Evolutionary conservation across 2,113 vertebrate species (phyloP), one percentile per base, ranked within the genome.

Genomic region (Festucalex cinctus): DNA sequence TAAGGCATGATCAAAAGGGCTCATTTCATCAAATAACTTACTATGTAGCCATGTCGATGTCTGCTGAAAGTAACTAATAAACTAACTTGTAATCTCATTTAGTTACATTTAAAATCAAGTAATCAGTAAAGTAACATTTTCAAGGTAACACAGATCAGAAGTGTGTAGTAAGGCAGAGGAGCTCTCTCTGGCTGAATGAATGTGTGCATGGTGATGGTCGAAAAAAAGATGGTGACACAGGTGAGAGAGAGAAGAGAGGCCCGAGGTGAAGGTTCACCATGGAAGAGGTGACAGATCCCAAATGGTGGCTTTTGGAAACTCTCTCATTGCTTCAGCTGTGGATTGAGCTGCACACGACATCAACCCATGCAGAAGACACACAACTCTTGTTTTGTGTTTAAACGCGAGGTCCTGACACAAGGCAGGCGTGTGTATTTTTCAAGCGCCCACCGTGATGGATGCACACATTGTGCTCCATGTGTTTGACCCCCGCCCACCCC

Each of bases 401-500:
- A 62, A 59, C 54, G 20, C 19, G 32, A 72, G 67, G 66, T 69
- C 60, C 32, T 78, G 68, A 81, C 76, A 60, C 24, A 9, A 74
- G 66, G 64, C 63, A 62, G 44, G 22, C 66, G 32, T 28, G 57
- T 62, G 57, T 76, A 79, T 78, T 80, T 80, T 79, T 76, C 57
- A 83, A 46, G 63, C 39, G 26, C 37, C 37, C 59, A 62, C 53
- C 14, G 13, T 76, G 79, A 85, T 79, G 58, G 64, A 88, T 77
- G 53, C 53, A 26, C 1, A 24, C 79, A 43, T 51, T 59, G 49
- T 3, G 51, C 54, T 62, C 37, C 59, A 73, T 77, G 77, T 77
- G 79, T 83, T 89, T 86, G 86, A 90, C 86, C 86, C 37, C 19
- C 32, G 20, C 84, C 66, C 63, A 66, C 76, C 74, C 77, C 61